Evolutionary conservation across 2,888 invertebrate species (phyloP), one percentile per base, ranked within the genome.

Genomic region (Aquatica leii): DNA sequence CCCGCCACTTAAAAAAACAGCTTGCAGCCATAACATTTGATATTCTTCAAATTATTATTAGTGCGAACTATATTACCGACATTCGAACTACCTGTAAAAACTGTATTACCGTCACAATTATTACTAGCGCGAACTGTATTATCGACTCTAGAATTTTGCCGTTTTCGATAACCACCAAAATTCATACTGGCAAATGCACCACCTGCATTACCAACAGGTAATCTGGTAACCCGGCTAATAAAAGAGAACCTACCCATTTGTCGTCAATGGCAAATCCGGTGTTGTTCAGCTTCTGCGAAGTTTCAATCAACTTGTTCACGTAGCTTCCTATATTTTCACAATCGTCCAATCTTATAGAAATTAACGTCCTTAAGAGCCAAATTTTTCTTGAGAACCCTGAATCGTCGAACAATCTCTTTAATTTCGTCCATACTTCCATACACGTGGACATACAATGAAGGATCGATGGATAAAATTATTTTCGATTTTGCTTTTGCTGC

Each of bases 21-120:
- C 31, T 68, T 63, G 51, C 66, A 68, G 14, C 41, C 21, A 17
- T 56, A 69, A 57, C 63, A 66, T 40, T 52, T 67, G 20, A 64
- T 52, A 12, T 40, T 34, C n/a, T 24, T 54, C 40, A 34, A 31
- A 9, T n/a, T n/a, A n/a, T n/a, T n/a, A n/a, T n/a, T n/a, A n/a
- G 21, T 20, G 11, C 6, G 11, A 17, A 20, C 18, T 17, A 6
- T 24, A 24, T 24, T 24, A 24, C 24, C 24, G 24, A 24, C 24
- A 24, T n/a, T n/a, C 24, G 24, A 24, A 24, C 24, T 6, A 24
- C 6, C 24, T 24, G 6, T 24, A 6, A 2, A 2, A 24, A 24
- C 24, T 24, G 24, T 6, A 24, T 24, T 24, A 24, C 24, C 24
- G 24, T 24, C 24, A 24, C 6, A 24, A 24, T 2, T 6, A 24